phyloP scores from a whole-genome alignment of 2,113 vertebrate genomes.

The Amphilophus citrinellus region DNA sequence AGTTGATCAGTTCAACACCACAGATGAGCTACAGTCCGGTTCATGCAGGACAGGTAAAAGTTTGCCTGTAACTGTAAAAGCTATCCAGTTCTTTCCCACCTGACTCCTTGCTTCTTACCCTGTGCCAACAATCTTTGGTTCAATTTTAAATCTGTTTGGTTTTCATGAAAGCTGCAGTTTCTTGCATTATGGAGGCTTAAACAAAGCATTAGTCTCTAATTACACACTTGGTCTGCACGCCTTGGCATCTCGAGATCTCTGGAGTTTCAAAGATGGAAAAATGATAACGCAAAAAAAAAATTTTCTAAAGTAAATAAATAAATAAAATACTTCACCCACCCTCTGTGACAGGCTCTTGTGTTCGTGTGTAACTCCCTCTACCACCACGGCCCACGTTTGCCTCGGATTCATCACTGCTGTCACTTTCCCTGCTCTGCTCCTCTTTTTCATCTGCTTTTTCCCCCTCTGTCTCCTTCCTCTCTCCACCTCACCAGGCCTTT shows the following conservation, averaged over 20 bases:
- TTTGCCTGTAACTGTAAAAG: background rate
- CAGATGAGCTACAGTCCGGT: background rate
- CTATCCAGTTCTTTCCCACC: background rate
- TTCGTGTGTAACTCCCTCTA: conserved; percentile 15
- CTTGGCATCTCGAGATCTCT: conserved; percentile 18
- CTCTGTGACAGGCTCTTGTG: conserved; percentile 23
- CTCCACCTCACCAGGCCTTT: conserved; percentile 49
- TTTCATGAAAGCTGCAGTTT: background rate
- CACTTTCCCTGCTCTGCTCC: conserved; percentile 50
- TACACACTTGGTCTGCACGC: conserved; percentile 3
- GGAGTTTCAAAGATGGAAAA: conserved; percentile 8
- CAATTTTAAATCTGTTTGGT: background rate
- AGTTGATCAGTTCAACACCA: background rate
- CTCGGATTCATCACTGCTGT: conserved; percentile 51
- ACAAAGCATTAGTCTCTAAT: conserved; percentile 13
- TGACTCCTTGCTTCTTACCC: background rate
- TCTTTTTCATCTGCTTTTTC: conserved; percentile 51
- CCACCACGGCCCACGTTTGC: conserved; percentile 4
- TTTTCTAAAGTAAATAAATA: background rate
- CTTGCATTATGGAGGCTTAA: background rate
- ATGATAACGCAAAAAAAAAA: conserved; percentile 4
- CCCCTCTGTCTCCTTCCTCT: conserved; percentile 50
- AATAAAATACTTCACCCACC: background rate
- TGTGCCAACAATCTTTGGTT: background rate
- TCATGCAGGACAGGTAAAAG: background rate